Evolutionary conservation across 2,888 invertebrate genomes (phyloP).

Genomic region (Liopterus haemorrhoidalis): DNA sequence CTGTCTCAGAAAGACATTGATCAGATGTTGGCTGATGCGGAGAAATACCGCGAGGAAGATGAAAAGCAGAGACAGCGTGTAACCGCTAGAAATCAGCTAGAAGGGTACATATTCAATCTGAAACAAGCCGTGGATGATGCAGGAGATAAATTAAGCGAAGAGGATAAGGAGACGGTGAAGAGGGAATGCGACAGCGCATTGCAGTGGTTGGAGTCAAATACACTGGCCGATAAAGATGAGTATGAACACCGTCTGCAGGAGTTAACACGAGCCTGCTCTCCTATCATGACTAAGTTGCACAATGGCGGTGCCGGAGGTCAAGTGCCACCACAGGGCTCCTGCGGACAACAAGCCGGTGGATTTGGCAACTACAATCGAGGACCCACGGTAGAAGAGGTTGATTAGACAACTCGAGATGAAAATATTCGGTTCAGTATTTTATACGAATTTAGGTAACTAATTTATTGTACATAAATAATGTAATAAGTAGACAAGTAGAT

Average conservation of each 20-base stretch:
- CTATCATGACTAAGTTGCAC: conserved; percentile 58
- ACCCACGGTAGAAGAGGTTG: conserved; percentile 36
- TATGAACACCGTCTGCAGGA: conserved; percentile 58
- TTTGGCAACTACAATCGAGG: conserved; percentile 29
- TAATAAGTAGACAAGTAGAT: too few species aligned
- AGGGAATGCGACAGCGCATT: conserved; percentile 54
- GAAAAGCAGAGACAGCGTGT: conserved; percentile 62
- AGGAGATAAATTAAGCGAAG: conserved; percentile 55
- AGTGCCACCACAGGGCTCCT: conserved; percentile 24
- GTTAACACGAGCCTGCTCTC: conserved; percentile 44
- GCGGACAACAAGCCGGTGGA: conserved; percentile 34
- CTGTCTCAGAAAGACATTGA: conserved; percentile 78
- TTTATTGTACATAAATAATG: too few species aligned
- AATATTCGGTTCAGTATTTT: too few species aligned
- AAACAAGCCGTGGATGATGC: conserved; percentile 62
- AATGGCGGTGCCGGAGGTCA: conserved; percentile 37
- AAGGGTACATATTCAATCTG: conserved; percentile 61
- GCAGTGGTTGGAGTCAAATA: conserved; percentile 63
- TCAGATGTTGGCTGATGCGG: conserved; percentile 69
- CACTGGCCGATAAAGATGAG: conserved; percentile 61
- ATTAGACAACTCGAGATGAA: too few species aligned
- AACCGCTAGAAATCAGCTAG: conserved; percentile 64
- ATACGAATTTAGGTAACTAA: too few species aligned
- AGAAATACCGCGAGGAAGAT: conserved; percentile 66
- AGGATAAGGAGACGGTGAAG: conserved; percentile 56